Conservation (phyloP, 2,113 vertebrate species). For the Spheniscus mendiculus region DNA sequence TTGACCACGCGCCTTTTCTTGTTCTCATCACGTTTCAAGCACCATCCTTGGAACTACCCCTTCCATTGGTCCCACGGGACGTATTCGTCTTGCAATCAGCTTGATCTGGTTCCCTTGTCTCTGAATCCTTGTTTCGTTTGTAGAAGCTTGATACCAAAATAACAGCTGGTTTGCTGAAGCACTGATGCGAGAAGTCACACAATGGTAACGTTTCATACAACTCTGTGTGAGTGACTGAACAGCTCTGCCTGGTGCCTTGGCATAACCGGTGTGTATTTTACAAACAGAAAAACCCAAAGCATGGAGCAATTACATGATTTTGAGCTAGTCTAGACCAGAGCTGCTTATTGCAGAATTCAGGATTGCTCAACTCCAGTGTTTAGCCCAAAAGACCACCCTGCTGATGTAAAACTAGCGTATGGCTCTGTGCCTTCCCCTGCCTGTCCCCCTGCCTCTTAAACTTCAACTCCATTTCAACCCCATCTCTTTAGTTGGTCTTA, state of each 20-base stretch:
- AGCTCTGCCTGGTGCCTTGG: neutral
- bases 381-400: neutral
- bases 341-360: neutral
- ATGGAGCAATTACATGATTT: neutral
- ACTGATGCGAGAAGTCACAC: neutral
- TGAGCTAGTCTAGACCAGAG: neutral
- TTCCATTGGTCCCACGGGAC: neutral
- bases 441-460: neutral
- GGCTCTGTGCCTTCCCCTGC: too few relatives aligned
- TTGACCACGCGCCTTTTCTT: neutral
- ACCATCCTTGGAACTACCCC: neutral
- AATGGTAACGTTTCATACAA: neutral
- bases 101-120: neutral
- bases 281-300: neutral
- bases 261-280: neutral
- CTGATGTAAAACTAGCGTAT: rapidly evolving
- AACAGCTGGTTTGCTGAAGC: neutral
- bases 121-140: neutral
- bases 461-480: neutral
- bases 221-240: neutral
- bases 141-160: neutral
- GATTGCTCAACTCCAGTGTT: neutral
- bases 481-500: neutral
- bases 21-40: neutral
- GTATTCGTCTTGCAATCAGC: neutral